Evolutionary conservation across 2,888 invertebrate species (phyloP).

Genomic region (Trimorus sp.): DNA sequence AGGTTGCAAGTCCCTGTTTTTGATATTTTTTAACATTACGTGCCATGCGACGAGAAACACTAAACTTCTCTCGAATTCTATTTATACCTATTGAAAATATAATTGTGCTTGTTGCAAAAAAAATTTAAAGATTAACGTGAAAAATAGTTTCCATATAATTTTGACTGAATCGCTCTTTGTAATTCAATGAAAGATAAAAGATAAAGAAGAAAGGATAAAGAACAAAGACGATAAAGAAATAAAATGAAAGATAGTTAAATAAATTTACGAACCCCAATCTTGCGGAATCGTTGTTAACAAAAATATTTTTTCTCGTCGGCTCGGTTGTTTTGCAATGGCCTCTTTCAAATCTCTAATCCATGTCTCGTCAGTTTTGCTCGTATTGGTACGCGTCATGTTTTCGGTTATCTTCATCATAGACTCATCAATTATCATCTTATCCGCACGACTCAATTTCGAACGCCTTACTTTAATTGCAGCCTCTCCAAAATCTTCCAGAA

Average conservation of each 20-base stretch:
- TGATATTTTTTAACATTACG: slow-evolving; percentile 11
- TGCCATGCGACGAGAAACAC: slow-evolving; percentile 33
- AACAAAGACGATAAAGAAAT: too few relatives aligned
- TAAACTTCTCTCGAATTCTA: slow-evolving; percentile 21
- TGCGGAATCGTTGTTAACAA: slow-evolving; percentile 27
- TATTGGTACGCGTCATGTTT: slow-evolving; percentile 9
- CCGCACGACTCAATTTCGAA: slow-evolving; percentile 9
- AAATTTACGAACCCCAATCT: slow-evolving; percentile 17
- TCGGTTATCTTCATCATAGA: slow-evolving; percentile 10
- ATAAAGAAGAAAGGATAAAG: too few relatives aligned
- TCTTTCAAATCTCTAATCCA: slow-evolving; percentile 19
- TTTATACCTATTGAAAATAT: slow-evolving; percentile 17
- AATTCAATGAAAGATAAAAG: too few relatives aligned
- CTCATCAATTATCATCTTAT: slow-evolving; percentile 12
- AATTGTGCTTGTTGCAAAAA: background rate
- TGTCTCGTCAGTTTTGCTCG: background rate
- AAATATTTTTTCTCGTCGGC: slow-evolving; percentile 20
- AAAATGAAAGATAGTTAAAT: too few relatives aligned
- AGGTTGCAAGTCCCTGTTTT: slow-evolving; percentile 9
- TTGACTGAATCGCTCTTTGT: too few relatives aligned
- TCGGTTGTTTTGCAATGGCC: slow-evolving; percentile 15
- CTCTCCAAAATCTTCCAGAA: slow-evolving; percentile 24
- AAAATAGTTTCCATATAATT: background rate
- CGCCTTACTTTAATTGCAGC: slow-evolving; percentile 13
- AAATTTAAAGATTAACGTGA: slow-evolving; percentile 1